phyloP scores from a whole-genome alignment of 2,113 vertebrate genomes.

The Oenanthe melanoleuca region DNA sequence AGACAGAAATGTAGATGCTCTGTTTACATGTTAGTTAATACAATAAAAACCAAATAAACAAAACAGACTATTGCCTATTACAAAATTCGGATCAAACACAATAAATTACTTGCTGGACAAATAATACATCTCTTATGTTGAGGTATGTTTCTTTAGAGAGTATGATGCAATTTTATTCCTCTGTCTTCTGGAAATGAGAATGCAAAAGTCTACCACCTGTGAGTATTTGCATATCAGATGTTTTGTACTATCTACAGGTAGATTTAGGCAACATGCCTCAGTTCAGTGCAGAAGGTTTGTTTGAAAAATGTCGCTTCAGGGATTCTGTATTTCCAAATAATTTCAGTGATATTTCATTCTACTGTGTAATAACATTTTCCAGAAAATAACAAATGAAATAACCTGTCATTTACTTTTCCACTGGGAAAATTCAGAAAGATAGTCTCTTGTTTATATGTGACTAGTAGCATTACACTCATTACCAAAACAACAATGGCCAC shows the following conservation, averaged over 20 bases:
- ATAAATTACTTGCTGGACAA: neutral
- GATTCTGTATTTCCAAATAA: neutral
- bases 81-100: neutral
- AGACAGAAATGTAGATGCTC: neutral
- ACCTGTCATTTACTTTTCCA: neutral
- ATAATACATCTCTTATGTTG: neutral
- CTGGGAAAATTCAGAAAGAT: neutral
- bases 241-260: neutral
- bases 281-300: neutral
- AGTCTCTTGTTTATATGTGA: neutral
- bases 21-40: neutral
- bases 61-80: neutral
- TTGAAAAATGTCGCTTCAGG: neutral
- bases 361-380: neutral
- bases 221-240: neutral
- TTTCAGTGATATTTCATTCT: neutral
- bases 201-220: neutral
- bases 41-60: neutral
- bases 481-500: neutral
- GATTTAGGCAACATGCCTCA: neutral
- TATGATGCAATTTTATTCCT: neutral
- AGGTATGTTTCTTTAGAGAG: neutral
- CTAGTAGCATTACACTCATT: neutral
- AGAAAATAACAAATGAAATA: neutral
- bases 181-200: neutral